Evolutionary conservation across 2,797 vertebrate genomes (phyloP), one percentile per base, ranked within the genome.

Genomic region (Tragelaphus eurycerus): DNA sequence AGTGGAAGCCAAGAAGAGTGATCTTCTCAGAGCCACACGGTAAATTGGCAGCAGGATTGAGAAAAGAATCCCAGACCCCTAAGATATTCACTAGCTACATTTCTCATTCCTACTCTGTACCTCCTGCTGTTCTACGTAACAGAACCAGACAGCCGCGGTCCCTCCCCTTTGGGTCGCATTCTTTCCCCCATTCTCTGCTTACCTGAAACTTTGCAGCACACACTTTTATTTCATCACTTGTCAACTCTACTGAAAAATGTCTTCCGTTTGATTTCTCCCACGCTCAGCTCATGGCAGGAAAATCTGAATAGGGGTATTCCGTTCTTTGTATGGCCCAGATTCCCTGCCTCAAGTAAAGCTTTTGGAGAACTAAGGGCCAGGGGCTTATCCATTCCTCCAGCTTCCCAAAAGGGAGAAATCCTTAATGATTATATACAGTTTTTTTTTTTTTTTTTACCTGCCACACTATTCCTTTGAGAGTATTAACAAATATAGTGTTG

Each of bases 1-100:
- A 46, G 78, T 1, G 48, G 27, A 93, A 93, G 52, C 64, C 10
- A 16, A 29, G 62, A 25, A 2, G 84, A 46, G 7, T 67, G 13
- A 43, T 15, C 31, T 29, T 21, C 46, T 60, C 16, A 52, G 64
- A 54, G 31, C 59, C 43, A 5, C 6, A 34, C 4, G 11, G 4
- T n/a, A 84, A 54, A 19, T 46, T 93, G 85, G 46, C 67, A 29
- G 38, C 34, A 4, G 10, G 3, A 13, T 17, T 50, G 60, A 81
- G 81, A 87, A 60, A 81, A 78, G 86, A 92, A 90, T 87, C 27
- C 23, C 74, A 48, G 46, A 38, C 7, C 38, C 54, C 55, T 82
- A 34, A 25, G 50, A 16, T 15, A 54, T 9, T 78, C 54, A 27
- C 0, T 29, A 83, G 60, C 50, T 50, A 4, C 12, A 27, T 27